Base-by-base conservation (phyloP, 2,888 invertebrate genomes). In the Hydropsyche betteni region DNA sequence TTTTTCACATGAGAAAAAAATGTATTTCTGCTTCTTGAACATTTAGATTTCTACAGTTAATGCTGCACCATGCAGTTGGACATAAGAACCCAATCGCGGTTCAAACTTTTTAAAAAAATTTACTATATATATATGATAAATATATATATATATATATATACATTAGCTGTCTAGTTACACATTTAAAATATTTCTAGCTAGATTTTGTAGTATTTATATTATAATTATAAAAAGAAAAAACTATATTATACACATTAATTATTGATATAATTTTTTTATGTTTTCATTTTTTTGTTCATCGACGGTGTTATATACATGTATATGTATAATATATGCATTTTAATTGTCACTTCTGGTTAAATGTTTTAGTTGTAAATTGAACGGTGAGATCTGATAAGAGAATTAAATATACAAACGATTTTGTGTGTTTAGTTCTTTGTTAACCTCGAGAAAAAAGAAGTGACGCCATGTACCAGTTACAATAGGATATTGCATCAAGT, bases 161-260 rank as follows among this genome's bases (percentile, higher is more conserved):
- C 24, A 64, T 36, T 64, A 77, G 78, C 52, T 36, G 71, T 76
- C 77, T 79, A 77, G 77, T 77, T 77, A 77, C 77, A 76, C 64
- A 73, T 64, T 79, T 74, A 75, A 78, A 78, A 77, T 77, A 79
- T 77, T 77, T 79, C 75, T 78, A 78, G 77, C 75, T 79, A 79
- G 79, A 76, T 74, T 74, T 79, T 77, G 76, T 79, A 77, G 79
- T 79, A 79, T 79, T 79, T 79, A 79, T 79, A 79, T 79, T 76
- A 76, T 76, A 75, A 76, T 76, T 74, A 72, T 72, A 61, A 70
- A 70, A 70, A 75, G 69, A 76, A 70, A 16, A 76, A 74, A 75
- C 74, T 76, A 76, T 76, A 78, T 76, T 71, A 75, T 72, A 75
- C 70, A 71, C 70, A 71, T 71, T 44, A 71, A 58, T 71, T 58